Evolutionary conservation across 2,797 vertebrate species (phyloP).

Genomic region (Siniperca obscura): DNA sequence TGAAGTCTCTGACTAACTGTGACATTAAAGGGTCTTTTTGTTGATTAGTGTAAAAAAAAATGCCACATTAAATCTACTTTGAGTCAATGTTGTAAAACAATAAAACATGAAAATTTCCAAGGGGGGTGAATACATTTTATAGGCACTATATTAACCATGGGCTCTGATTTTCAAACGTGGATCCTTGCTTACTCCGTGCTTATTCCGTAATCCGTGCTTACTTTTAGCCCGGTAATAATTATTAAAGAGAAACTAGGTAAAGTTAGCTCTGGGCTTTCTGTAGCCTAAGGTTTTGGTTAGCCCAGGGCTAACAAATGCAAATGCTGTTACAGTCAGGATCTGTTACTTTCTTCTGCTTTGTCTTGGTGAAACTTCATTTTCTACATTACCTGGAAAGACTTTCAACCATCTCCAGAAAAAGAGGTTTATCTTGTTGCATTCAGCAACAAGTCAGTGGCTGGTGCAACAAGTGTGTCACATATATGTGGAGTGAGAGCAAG

Average conservation of each 20-base stretch:
- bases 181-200: no score
- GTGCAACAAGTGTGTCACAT: neutral
- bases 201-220: no score
- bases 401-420: neutral
- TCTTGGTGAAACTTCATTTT: constrained; percentile 18
- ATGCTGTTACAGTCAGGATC: neutral
- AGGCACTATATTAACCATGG: neutral
- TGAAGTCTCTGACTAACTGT: neutral
- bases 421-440: neutral
- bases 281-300: constrained; percentile 6
- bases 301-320: neutral
- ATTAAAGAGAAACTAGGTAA: constrained; percentile 9
- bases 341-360: constrained; percentile 7
- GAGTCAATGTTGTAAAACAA: neutral
- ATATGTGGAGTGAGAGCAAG: neutral
- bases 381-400: constrained; percentile 22
- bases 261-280: constrained; percentile 18
- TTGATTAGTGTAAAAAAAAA: constrained; percentile 4
- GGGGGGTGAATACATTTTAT: neutral
- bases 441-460: no score
- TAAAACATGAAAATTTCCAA: neutral
- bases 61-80: neutral
- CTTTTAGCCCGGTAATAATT: neutral
- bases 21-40: constrained; percentile 2
- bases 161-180: constrained; percentile 4